Evolutionary conservation across 2,113 vertebrate genomes (phyloP).

Genomic region (Sinocyclocheilus grahami): DNA sequence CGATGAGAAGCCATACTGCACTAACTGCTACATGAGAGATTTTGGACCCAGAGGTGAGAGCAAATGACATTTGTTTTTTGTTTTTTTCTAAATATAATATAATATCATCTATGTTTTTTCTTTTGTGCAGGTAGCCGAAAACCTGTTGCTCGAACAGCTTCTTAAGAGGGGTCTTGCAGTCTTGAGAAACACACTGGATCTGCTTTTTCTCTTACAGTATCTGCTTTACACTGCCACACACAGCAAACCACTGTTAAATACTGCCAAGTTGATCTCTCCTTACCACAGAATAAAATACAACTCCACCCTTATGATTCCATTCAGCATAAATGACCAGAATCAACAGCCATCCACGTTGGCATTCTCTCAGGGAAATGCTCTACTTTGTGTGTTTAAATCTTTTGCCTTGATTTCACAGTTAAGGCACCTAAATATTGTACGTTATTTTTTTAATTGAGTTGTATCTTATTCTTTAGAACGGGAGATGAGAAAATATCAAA

Average conservation of each 20-base stretch:
- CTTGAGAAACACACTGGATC: not conserved
- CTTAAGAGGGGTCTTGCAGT: conserved; percentile 19
- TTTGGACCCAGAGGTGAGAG: conserved; percentile 80
- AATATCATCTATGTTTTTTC: not conserved
- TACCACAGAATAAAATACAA: conserved; percentile 2
- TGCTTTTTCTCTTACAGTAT: too few species aligned
- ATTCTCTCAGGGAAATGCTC: not conserved
- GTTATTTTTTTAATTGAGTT: not conserved
- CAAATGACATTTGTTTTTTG: not conserved
- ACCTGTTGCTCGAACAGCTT: conserved; percentile 17
- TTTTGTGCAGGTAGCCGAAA: conserved; percentile 40
- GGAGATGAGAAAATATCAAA: not conserved
- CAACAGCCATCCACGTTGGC: not conserved
- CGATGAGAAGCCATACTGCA: conserved; percentile 81
- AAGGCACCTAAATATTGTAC: not conserved
- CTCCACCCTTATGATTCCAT: not conserved
- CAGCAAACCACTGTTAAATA: not conserved
- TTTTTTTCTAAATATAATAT: not conserved
- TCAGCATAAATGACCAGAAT: not conserved
- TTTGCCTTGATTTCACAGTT: not conserved
- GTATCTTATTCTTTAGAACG: not conserved
- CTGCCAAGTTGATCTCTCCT: not conserved
- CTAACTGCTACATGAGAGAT: conserved; percentile 77
- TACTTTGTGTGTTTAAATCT: not conserved
- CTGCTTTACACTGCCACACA: not conserved